Evolutionary conservation across 2,888 invertebrate genomes (phyloP), one percentile per base, ranked within the genome.

Genomic region (Isotomurus palustris): DNA sequence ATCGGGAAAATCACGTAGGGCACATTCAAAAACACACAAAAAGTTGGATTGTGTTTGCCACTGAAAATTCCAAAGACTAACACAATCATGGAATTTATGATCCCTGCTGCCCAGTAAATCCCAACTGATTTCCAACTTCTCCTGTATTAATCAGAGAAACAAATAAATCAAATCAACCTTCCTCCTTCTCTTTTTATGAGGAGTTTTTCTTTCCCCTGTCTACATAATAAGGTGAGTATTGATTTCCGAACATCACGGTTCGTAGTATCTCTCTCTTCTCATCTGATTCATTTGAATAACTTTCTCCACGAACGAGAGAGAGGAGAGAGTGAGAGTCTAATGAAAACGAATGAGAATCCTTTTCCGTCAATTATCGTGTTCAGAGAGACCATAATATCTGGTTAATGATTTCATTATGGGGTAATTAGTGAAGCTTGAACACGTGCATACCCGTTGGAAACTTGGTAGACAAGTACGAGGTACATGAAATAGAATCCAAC

Each of bases 71-170:
- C 68, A 17, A 60, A 25, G 8, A 68, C 29, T 5, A 70, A 58
- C 14, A 70, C 68, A n/a, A 68, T 49, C 68, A 70, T 68, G 5
- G 68, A 68, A 43, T 67, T 66, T 10, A 68, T 53, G 19, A 70
- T 58, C 28, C 57, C 62, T 27, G 63, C 56, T n/a, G 50, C 60
- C 64, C 64, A 69, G 48, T 67, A 69, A 29, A 69, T 60, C 36
- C 64, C 68, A n/a, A 57, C 32, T 0, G 64, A 65, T 38, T 66
- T 54, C 69, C 69, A 69, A 28, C 53, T 60, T 58, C 60, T 61
- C 28, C 69, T 69, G 38, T 8, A n/a, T 32, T 32, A 45, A 56
- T 56, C 47, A 48, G 28, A 27, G 17, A 25, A 53, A 53, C 32
- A 38, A 38, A 48, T 48, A 54, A 54, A 48, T 54, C 38, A 45